phyloP scores from a whole-genome alignment of 2,797 vertebrate genomes.

The Falco rusticolus region DNA sequence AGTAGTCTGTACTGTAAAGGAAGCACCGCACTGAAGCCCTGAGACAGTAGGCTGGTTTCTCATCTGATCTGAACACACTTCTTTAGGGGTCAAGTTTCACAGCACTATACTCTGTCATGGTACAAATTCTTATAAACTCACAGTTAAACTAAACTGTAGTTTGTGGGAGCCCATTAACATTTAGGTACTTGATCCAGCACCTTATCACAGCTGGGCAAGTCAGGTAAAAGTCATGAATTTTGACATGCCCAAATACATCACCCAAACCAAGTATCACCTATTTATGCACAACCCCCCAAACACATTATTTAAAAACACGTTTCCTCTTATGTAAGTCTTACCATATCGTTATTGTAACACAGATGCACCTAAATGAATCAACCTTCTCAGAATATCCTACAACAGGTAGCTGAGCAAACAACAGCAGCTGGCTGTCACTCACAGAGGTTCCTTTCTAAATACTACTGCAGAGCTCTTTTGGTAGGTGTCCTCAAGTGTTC shows the following conservation, averaged over 20 bases:
- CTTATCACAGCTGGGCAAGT: not conserved
- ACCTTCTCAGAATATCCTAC: not conserved
- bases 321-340: not conserved
- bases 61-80: not conserved
- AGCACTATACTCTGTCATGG: not conserved
- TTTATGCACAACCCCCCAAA: not conserved
- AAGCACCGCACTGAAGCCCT: not conserved
- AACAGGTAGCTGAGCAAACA: not conserved
- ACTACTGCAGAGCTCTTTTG: not conserved
- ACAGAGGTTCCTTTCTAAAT: not conserved
- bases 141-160: not conserved
- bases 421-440: not conserved
- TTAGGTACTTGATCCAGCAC: not conserved
- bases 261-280: not conserved
- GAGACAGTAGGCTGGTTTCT: not conserved
- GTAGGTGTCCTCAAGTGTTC: not conserved
- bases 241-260: not conserved
- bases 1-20: not conserved
- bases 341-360: rapidly evolving
- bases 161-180: not conserved
- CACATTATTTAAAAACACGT: rapidly evolving
- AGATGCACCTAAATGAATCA: not conserved
- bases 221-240: not conserved
- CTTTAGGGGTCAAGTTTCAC: not conserved
- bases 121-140: not conserved